Conservation (phyloP, 2,113 vertebrate species). For the Crocuta crocuta region DNA sequence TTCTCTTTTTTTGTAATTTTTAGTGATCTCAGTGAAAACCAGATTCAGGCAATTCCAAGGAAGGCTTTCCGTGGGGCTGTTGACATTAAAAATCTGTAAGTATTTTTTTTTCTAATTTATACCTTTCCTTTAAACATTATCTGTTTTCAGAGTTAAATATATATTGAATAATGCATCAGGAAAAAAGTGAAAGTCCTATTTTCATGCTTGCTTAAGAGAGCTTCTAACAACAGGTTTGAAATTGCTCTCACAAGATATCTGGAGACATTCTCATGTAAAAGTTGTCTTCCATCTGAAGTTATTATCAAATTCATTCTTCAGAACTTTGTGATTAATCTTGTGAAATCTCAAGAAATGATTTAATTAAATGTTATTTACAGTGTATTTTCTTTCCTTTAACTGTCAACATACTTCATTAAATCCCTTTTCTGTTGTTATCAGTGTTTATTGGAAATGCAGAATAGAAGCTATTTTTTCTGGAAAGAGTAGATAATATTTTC, state of each 20-base stretch:
- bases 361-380: constrained; percentile 23
- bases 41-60: constrained; percentile 98
- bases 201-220: constrained; percentile 13
- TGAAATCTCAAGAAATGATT: neutral
- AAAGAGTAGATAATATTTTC: constrained; percentile 59
- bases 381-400: constrained; percentile 30
- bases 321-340: neutral
- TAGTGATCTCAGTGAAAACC: constrained; percentile 98
- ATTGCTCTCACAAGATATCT: neutral
- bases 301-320: constrained; percentile 27
- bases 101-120: constrained; percentile 73
- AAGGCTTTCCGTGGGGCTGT: constrained; percentile 98
- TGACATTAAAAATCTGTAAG: constrained; percentile 99
- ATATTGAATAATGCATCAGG: neutral
- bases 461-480: neutral
- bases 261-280: neutral
- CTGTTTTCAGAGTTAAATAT: neutral
- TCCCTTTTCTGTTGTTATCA: neutral
- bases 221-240: neutral
- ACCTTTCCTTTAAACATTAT: neutral
- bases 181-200: neutral
- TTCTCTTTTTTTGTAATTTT: constrained; percentile 56
- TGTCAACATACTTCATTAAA: constrained; percentile 8
- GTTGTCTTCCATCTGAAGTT: neutral
- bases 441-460: constrained; percentile 46